Conservation (phyloP, 2,888 invertebrate species). For the Hydrotaea cyrtoneurina region DNA sequence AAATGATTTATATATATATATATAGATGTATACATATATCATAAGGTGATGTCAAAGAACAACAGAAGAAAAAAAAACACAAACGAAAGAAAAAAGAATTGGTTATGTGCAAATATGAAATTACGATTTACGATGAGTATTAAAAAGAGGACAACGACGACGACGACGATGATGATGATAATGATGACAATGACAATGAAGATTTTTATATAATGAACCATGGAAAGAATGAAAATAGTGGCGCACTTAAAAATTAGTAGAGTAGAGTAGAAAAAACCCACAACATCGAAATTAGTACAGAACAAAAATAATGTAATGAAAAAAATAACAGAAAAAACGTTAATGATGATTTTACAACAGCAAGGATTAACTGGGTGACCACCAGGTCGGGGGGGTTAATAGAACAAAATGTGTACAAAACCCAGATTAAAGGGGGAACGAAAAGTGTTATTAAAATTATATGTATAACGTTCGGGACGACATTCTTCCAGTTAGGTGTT, state of each 20-base stretch:
- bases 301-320: neutral
- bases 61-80: neutral
- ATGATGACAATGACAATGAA: constrained; percentile 1
- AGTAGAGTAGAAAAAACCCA: constrained; percentile 15
- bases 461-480: neutral
- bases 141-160: neutral
- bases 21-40: constrained; percentile 8
- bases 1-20: constrained; percentile 3
- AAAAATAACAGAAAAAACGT: neutral
- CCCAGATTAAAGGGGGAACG: neutral
- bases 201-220: neutral
- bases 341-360: constrained; percentile 22
- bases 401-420: neutral
- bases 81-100: neutral
- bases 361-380: neutral
- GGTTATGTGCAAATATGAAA: neutral
- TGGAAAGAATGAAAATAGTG: neutral
- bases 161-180: constrained; percentile 10
- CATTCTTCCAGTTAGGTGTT: constrained; percentile 13
- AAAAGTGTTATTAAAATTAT: neutral
- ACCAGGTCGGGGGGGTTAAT: too few species aligned
- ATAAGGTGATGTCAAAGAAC: neutral
- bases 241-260: neutral
- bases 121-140: neutral
- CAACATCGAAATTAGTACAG: constrained; percentile 17